Evolutionary conservation across 2,888 invertebrate species (phyloP).

Genomic region (Podabrus alpinus): DNA sequence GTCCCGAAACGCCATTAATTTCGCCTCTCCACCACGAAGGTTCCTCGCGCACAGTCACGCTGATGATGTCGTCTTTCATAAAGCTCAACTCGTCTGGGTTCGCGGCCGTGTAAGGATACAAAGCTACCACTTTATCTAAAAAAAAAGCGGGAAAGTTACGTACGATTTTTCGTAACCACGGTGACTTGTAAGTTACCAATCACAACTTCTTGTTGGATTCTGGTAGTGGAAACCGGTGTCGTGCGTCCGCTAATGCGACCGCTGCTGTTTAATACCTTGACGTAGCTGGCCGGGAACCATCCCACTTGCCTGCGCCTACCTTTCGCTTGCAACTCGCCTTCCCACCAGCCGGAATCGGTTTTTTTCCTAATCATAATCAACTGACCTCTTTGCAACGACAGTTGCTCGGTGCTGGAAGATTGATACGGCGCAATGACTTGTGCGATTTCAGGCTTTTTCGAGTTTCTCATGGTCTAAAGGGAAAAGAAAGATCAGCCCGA

Average conservation of each 20-base stretch:
- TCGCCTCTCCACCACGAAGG: slow-evolving; percentile 99
- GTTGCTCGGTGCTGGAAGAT: slow-evolving; percentile 89
- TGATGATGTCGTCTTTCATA: slow-evolving; percentile 88
- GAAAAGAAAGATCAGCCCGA: not conserved
- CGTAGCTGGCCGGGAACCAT: slow-evolving; percentile 99
- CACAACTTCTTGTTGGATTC: slow-evolving; percentile 63
- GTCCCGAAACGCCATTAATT: slow-evolving; percentile 83
- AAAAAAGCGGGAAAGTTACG: not conserved
- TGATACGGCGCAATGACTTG: slow-evolving; percentile 93
- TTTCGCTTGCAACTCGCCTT: slow-evolving; percentile 93
- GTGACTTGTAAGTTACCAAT: slow-evolving; percentile 45
- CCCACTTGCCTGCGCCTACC: slow-evolving; percentile 92
- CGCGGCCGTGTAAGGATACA: slow-evolving; percentile 92
- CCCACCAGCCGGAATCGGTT: slow-evolving; percentile 99
- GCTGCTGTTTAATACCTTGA: slow-evolving; percentile 76
- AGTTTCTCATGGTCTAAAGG: slow-evolving; percentile 62
- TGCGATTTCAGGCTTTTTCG: slow-evolving; percentile 87
- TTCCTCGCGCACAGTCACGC: slow-evolving; percentile 87
- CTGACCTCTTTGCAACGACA: slow-evolving; percentile 88
- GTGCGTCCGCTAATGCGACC: slow-evolving; percentile 73
- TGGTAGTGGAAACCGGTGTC: slow-evolving; percentile 72
- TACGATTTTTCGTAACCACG: not conserved
- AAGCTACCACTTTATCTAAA: slow-evolving; percentile 84
- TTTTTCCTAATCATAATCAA: slow-evolving; percentile 95
- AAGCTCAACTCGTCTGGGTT: slow-evolving; percentile 95